Conservation (phyloP, 2,113 vertebrate genomes). For the Hystrix brachyura region DNA sequence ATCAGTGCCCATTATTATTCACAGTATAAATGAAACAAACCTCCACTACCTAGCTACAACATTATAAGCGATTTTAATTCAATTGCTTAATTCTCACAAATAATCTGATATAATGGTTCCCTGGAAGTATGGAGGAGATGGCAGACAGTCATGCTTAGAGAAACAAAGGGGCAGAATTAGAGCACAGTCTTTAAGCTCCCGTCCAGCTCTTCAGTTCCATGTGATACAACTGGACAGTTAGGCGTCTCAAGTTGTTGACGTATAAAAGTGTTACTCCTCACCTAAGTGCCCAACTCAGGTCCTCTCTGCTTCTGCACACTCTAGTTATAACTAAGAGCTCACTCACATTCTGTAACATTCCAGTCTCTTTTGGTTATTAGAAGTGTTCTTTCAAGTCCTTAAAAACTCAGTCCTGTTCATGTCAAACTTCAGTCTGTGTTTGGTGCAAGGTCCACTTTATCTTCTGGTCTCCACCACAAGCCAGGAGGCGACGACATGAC, state of each 20-base stretch:
- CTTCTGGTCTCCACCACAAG: background rate
- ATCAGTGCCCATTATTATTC: background rate
- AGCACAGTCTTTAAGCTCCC: background rate
- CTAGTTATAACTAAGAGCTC: background rate
- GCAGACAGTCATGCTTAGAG: background rate
- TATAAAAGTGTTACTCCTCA: background rate
- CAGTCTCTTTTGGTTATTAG: background rate
- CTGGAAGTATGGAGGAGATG: background rate
- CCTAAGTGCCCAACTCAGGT: background rate
- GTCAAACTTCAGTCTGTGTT: background rate
- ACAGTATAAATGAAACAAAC: conserved; percentile 31
- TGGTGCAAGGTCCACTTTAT: background rate
- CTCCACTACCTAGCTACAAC: background rate
- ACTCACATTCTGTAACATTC: background rate
- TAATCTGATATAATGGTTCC: background rate
- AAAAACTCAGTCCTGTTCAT: conserved; percentile 32
- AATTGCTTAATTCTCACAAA: background rate
- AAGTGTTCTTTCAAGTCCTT: background rate
- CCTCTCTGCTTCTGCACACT: background rate
- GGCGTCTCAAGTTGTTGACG: background rate
- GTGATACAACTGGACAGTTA: background rate
- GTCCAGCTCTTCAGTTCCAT: background rate
- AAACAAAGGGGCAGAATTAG: background rate
- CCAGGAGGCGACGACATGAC: background rate
- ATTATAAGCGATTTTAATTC: conserved; percentile 18